These are phyloP conservation scores for Astyanax mexicanus DNA, from an alignment of 2,797 vertebrate genomes.

Conservation along the genomic window DNA sequence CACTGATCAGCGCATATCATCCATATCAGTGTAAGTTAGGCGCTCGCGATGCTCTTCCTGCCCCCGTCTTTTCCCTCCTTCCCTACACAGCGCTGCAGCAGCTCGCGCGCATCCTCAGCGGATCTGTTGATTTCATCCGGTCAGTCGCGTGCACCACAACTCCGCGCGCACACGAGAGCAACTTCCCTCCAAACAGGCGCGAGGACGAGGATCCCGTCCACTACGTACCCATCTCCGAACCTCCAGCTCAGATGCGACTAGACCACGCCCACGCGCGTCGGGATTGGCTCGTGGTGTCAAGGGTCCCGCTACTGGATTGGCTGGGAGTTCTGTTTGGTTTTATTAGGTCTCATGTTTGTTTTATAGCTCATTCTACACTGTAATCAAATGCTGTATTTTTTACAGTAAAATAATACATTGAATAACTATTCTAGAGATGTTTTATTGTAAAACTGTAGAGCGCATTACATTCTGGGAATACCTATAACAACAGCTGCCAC, in stretches of 20 bases:
- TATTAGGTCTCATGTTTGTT: too few species aligned
- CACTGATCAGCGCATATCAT: background rate
- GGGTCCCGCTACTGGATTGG: background rate
- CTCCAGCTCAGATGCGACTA: background rate
- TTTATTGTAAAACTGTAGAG: too few species aligned
- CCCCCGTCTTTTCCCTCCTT: background rate
- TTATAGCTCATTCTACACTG: too few species aligned
- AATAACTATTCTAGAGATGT: too few species aligned
- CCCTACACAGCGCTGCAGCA: background rate
- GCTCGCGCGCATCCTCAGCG: too few species aligned
- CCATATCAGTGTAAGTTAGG: too few species aligned
- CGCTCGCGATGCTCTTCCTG: background rate
- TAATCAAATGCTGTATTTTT: too few species aligned
- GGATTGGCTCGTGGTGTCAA: background rate
- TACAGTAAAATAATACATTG: too few species aligned
- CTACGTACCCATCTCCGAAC: background rate
- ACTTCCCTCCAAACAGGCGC: background rate
- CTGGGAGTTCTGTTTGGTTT: background rate
- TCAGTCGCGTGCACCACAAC: background rate
- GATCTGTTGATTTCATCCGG: too few species aligned
- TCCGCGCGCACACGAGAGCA: background rate
- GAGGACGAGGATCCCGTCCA: background rate
- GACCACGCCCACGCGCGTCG: background rate
- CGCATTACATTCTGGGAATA: too few species aligned
- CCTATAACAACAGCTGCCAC: too few species aligned